Conservation (phyloP, 2,113 vertebrate genomes). For the Eleginops maclovinus region DNA sequence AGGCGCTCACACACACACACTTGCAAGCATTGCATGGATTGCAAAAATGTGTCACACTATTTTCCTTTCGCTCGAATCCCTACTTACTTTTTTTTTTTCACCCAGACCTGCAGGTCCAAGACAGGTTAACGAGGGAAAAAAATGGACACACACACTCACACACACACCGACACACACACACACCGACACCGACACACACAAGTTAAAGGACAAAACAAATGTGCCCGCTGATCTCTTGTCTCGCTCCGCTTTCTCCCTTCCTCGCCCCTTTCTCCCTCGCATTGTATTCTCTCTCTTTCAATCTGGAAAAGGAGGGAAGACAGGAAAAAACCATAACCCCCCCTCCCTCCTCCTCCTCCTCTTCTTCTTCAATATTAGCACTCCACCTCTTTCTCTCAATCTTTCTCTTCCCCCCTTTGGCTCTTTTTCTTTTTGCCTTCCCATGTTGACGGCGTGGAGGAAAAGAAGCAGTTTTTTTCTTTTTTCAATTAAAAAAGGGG, state of each 20-base stretch:
- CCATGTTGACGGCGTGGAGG: constrained; percentile 59
- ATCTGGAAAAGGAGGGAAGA: constrained; percentile 65
- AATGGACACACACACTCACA: constrained; percentile 19
- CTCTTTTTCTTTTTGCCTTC: constrained; percentile 31
- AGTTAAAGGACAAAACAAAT: constrained; percentile 58
- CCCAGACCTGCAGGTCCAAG: constrained; percentile 57
- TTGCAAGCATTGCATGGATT: constrained; percentile 5
- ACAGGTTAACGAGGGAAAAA: constrained; percentile 41
- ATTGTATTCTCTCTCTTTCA: constrained; percentile 72
- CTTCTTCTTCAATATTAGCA: constrained; percentile 41
- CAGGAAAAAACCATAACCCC: constrained; percentile 37
- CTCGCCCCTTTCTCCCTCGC: constrained; percentile 57
- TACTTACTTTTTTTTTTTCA: constrained; percentile 67
- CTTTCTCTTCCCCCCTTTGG: constrained; percentile 46
- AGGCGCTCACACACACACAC: not conserved
- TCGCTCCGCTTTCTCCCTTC: constrained; percentile 68
- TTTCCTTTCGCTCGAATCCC: constrained; percentile 32
- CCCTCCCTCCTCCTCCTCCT: not conserved
- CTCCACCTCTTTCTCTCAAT: constrained; percentile 64
- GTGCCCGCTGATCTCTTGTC: constrained; percentile 65
- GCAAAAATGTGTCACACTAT: constrained; percentile 31
- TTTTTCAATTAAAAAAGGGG: not conserved
- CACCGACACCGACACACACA: constrained; percentile 49
- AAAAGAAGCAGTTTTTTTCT: constrained; percentile 28
- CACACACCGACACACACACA: not conserved